Conservation (phyloP, 2,888 invertebrate genomes). For the Lochmaea crataegi region DNA sequence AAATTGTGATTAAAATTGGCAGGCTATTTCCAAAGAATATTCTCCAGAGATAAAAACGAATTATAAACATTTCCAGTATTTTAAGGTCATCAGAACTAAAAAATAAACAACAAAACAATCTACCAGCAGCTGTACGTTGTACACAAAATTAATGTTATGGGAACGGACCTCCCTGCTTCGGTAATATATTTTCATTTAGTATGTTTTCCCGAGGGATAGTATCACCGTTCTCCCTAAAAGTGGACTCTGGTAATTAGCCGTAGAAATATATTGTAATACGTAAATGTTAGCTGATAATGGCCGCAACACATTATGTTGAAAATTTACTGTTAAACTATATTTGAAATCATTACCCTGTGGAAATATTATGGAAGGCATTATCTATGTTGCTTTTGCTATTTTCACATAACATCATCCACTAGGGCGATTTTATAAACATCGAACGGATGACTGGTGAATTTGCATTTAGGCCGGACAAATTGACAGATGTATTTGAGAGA, state of each 20-base stretch:
- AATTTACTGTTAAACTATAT: not conserved
- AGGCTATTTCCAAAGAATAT: not conserved
- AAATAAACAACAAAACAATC: conserved; percentile 16
- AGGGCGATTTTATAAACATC: too few species aligned
- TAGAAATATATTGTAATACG: conserved; percentile 12
- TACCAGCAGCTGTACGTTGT: conserved; percentile 13
- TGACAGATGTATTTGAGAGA: too few species aligned
- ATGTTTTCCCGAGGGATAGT: conserved; percentile 27
- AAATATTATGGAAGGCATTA: too few species aligned
- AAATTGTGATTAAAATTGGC: not conserved
- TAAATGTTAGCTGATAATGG: not conserved
- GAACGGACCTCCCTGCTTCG: conserved; percentile 18
- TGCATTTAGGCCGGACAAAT: too few species aligned
- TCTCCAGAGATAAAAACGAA: not conserved
- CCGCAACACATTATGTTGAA: not conserved
- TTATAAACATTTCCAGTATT: not conserved
- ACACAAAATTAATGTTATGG: conserved; percentile 33
- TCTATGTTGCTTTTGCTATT: too few species aligned
- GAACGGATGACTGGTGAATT: too few species aligned
- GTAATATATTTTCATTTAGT: conserved; percentile 36
- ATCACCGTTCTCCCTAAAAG: conserved; percentile 11
- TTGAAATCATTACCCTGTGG: not conserved
- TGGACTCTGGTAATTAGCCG: conserved; percentile 6
- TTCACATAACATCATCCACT: too few species aligned
- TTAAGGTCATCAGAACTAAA: conserved; percentile 14